Evolutionary conservation across 1,140 invertebrate species (phyloP), one percentile per base, ranked within the genome.

Genomic region (Ganaspis sp.): DNA sequence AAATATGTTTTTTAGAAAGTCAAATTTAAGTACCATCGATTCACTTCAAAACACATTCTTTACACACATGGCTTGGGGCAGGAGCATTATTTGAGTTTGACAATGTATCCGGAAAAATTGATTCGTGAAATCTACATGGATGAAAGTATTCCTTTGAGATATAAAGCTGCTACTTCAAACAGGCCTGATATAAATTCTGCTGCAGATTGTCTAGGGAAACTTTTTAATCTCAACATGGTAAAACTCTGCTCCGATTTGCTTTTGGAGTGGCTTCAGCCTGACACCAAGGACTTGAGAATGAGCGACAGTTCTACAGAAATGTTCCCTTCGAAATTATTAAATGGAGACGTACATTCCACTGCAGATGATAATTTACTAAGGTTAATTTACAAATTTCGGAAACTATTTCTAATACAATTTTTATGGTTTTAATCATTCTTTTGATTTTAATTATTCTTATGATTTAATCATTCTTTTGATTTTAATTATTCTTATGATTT

Each of bases 141-240:
- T 72, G 82, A 88, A 58, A 90, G 89, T 45, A 90, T 92, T 77
- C 79, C 89, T 9, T 75, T 83, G 29, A 78, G 88, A 64, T 88
- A 84, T 74, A 84, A 69, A 58, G 82, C 80, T 1, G 74, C 83
- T 17, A 82, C 76, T 6, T 64, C 79, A 58, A 64, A 81, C 4
- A 81, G 83, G 64, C 87, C 86, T n/a, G 89, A 91, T 64, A 89
- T 92, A n/a, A 92, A 91, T 81, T 79, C 83, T 26, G 90, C 88
- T 0, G 87, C 85, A 5, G 79, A 84, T 70, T 81, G 74, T 0
- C 75, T 92, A 0, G 77, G 85, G 21, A 72, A 84, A 23, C 29
- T 92, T 9, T 88, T 87, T 70, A 81, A 80, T 6, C 75, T 90
- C 4, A 88, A 91, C 42, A 70, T 87, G 6, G 69, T 85, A 1